Base-by-base conservation (phyloP, 37 sponge, comb jelly and placozoan species). In the Chondrosia reniformis region DNA sequence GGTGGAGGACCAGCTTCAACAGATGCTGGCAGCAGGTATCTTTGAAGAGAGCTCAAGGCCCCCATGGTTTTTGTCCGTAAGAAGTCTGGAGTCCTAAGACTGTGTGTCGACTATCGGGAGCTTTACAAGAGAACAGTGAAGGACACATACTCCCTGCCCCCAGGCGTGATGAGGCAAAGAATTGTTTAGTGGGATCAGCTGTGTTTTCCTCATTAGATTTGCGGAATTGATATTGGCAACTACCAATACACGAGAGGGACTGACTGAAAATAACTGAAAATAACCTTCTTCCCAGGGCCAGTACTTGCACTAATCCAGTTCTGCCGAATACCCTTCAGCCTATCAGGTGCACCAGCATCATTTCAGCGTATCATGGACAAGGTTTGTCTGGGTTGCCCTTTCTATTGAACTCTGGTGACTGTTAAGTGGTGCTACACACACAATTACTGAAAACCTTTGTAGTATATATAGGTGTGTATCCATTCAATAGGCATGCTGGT, bases 141-240 rank as follows among this genome's bases (percentile, higher is more conserved):
- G 56, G 83, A 87, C 62, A 65, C 88, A 45, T 87, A 87, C 59
- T 83, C 87, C 5, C 46, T 87, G n/a, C n/a, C 22, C 82, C 83
- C 33, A 38, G 72, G 45, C 78, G 64, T 39, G 87, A 81, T 81
- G 82, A 87, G 55, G 79, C 74, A n/a, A 83, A 82, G 80, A 76
- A 83, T 45, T 71, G 75, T 54, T 65, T 83, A 17, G 41, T 75
- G 63, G 83, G 88, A 24, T 67, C 83, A 30, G 62, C 71, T 17
- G 59, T 77, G 17, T 87, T 87, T 45, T 66, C 67, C 33, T 33
- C 67, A 31, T 66, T 66, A 27, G 67, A 66, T 34, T 34, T 66
- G 33, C 33, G 7, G 7, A 66, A 34, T 66, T 32, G 67, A 36
- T 66, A 66, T 7, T 66, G 67, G 67, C 67, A 66, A 27, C 67